Conservation (phyloP, 2,888 invertebrate species). For the Tenthredo scrophulariae region DNA sequence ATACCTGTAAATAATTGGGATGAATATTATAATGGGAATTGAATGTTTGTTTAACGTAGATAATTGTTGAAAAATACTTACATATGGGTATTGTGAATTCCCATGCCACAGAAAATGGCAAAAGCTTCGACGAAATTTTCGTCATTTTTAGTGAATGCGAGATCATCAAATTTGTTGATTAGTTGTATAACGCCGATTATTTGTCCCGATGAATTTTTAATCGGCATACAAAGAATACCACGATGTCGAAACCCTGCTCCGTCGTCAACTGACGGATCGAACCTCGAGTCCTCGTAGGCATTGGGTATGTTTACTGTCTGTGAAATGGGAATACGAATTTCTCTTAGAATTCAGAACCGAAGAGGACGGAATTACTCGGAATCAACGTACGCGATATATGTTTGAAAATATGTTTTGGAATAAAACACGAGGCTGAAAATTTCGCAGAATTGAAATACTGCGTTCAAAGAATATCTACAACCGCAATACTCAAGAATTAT, state of each 20-base stretch:
- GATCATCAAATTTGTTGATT: constrained; percentile 94
- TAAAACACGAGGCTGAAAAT: constrained; percentile 11
- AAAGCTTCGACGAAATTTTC: constrained; percentile 98
- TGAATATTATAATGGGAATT: constrained; percentile 39
- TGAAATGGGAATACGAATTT: constrained; percentile 64
- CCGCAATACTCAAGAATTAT: not conserved
- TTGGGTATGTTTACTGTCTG: constrained; percentile 95
- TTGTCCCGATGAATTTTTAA: constrained; percentile 94
- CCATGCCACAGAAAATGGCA: constrained; percentile 98
- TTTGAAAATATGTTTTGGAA: constrained; percentile 22
- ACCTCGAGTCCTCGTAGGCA: constrained; percentile 92
- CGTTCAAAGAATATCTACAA: not conserved
- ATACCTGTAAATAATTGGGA: constrained; percentile 81
- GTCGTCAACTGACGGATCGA: constrained; percentile 93
- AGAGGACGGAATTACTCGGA: not conserved
- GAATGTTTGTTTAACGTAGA: not conserved
- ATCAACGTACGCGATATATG: not conserved
- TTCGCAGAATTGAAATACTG: not conserved
- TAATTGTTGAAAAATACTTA: constrained; percentile 69
- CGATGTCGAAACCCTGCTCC: constrained; percentile 91
- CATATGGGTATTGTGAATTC: constrained; percentile 98
- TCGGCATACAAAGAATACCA: constrained; percentile 96
- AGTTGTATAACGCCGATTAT: constrained; percentile 96
- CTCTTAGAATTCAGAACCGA: not conserved
- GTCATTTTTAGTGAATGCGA: constrained; percentile 95